Conservation (phyloP, 2,797 vertebrate genomes). For the Amniataba percoides region DNA sequence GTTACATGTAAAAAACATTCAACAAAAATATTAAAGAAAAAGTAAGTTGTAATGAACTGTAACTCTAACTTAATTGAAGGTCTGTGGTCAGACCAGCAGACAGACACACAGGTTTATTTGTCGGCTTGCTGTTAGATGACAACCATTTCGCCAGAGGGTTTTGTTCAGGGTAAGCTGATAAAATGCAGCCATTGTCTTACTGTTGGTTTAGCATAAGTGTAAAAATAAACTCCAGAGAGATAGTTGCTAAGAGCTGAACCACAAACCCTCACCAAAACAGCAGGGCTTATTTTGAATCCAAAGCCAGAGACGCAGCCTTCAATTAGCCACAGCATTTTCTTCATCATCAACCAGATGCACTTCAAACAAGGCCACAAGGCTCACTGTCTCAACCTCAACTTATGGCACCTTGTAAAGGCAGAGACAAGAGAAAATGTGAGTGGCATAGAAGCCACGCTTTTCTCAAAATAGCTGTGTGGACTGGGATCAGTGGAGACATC, state of each 20-base stretch:
- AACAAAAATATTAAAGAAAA: not conserved
- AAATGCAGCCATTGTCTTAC: conserved; percentile 36
- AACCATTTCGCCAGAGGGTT: conserved; percentile 9
- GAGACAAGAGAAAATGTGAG: conserved; percentile 42
- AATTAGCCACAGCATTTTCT: conserved; percentile 58
- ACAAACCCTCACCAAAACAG: conserved; percentile 33
- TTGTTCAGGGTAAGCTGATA: conserved; percentile 2
- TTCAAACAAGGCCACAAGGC: conserved; percentile 42
- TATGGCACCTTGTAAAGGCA: conserved; percentile 66
- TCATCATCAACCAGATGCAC: conserved; percentile 52
- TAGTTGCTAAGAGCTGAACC: conserved; percentile 35
- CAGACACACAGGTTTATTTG: too few relatives aligned
- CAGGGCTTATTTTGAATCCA: conserved; percentile 42
- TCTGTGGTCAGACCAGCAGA: not conserved
- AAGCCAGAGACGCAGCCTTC: conserved; percentile 46
- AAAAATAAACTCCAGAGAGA: conserved; percentile 49
- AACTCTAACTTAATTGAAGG: not conserved
- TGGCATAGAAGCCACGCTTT: conserved; percentile 16
- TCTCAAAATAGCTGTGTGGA: conserved; percentile 58
- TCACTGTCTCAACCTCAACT: conserved; percentile 48
- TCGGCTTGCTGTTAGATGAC: conserved; percentile 9
- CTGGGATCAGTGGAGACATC: conserved; percentile 66
- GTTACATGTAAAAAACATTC: too few relatives aligned
- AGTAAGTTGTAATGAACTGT: not conserved
- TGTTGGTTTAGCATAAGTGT: conserved; percentile 26